Evolutionary conservation across 2,797 vertebrate genomes (phyloP).

Genomic region (Myotis myotis): DNA sequence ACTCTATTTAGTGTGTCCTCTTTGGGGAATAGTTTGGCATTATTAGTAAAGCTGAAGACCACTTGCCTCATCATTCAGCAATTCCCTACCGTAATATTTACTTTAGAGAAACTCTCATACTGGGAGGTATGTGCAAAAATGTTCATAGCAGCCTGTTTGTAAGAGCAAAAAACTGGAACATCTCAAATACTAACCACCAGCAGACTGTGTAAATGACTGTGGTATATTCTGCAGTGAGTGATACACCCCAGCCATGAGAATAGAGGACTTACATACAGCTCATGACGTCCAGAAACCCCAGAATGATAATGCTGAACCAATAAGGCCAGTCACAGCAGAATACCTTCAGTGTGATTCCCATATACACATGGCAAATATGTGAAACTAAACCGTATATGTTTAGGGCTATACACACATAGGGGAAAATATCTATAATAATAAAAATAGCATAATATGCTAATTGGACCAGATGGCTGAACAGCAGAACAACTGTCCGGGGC

Average conservation of each 20-base stretch:
- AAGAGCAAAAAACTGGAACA: background rate
- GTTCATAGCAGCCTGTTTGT: background rate
- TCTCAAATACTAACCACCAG: background rate
- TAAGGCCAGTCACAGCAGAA: background rate
- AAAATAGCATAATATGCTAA: too few species aligned
- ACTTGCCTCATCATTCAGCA: background rate
- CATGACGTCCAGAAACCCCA: background rate
- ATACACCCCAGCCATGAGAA: background rate
- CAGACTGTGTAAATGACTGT: background rate
- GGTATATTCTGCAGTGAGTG: background rate
- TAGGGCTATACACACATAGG: background rate
- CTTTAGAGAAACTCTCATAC: background rate
- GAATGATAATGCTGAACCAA: background rate
- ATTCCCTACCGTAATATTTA: background rate
- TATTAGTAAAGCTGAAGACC: background rate
- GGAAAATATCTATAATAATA: background rate
- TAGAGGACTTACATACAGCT: background rate
- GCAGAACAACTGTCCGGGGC: too few species aligned
- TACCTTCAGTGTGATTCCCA: background rate
- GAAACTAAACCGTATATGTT: background rate
- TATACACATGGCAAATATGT: background rate
- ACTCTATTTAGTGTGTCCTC: background rate
- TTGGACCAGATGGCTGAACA: too few species aligned
- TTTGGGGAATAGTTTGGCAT: background rate
- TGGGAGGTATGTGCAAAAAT: background rate